A percentile compares a stretch with the other conserved stretches of the same genome.
These are phyloP conservation scores for Halcyon senegalensis DNA, from an alignment of 2,113 vertebrate genomes.

Conservation along the genomic window DNA sequence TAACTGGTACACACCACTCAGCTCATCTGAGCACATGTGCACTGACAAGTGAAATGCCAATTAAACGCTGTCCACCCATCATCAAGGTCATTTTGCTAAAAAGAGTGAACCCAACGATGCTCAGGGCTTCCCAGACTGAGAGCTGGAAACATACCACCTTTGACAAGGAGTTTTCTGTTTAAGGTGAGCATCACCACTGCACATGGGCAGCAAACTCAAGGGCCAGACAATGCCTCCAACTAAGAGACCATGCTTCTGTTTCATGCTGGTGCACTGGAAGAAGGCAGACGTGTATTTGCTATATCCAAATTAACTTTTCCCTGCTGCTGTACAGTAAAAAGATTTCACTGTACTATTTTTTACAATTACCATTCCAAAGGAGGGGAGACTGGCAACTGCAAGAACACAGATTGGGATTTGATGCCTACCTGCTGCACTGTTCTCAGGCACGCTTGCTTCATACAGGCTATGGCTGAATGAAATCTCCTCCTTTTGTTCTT, in stretches of 20 bases:
- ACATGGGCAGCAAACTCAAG: not conserved
- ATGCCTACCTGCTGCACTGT: constrained; percentile 83
- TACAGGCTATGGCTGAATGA: constrained; percentile 83
- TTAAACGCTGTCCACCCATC: not conserved
- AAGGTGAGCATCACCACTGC: not conserved
- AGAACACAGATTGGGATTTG: not conserved
- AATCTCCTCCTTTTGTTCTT: constrained; percentile 75
- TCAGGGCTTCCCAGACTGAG: not conserved
- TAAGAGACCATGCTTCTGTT: not conserved
- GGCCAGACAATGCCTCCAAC: not conserved
- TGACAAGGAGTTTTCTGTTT: not conserved
- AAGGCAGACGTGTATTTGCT: not conserved
- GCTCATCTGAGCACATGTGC: not conserved
- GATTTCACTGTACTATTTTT: not conserved
- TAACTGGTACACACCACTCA: not conserved
- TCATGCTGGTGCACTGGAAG: not conserved
- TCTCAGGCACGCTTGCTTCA: constrained; percentile 80
- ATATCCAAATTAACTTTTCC: not conserved
- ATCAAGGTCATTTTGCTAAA: not conserved
- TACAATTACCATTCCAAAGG: not conserved
- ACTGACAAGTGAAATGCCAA: not conserved
- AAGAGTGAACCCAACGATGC: not conserved
- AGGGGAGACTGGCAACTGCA: not conserved
- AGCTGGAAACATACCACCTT: not conserved
- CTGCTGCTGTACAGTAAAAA: not conserved